These are phyloP conservation scores for Punctoribates punctum DNA, from an alignment of 2,888 invertebrate genomes.

Conservation along the genomic window DNA sequence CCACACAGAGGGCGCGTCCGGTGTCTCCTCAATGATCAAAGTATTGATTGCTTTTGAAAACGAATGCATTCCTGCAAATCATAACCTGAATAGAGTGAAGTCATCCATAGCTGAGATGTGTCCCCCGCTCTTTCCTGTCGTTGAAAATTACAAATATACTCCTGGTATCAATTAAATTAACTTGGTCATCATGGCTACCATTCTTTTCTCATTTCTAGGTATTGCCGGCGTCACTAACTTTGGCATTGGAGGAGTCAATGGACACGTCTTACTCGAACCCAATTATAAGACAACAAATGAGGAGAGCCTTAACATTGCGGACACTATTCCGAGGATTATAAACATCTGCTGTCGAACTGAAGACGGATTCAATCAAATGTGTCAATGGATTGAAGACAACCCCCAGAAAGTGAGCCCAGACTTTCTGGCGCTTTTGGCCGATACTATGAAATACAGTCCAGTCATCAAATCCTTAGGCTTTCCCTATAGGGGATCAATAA, in stretches of 20 bases:
- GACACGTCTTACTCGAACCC: neutral
- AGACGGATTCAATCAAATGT: constrained; percentile 65
- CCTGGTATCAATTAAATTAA: neutral
- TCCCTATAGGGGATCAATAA: too few species aligned
- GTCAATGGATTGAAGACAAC: constrained; percentile 59
- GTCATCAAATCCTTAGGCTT: neutral
- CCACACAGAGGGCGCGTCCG: constrained; percentile 74
- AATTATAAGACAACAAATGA: neutral
- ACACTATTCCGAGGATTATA: neutral
- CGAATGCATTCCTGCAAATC: constrained; percentile 50
- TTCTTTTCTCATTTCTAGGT: neutral
- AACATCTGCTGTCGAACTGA: constrained; percentile 70
- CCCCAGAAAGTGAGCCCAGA: constrained; percentile 54
- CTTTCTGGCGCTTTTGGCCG: constrained; percentile 75
- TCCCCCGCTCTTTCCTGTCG: neutral
- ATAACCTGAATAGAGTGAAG: neutral
- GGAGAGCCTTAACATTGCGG: neutral
- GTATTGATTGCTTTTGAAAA: constrained; percentile 57
- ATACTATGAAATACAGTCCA: constrained; percentile 61
- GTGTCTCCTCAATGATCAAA: constrained; percentile 56
- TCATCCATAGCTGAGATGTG: neutral
- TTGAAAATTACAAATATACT: neutral
- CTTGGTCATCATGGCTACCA: neutral
- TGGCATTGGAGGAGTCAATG: neutral
- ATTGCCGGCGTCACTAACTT: neutral